Conservation (phyloP, 2,797 vertebrate species). For the Phaenicophaeus curvirostris region DNA sequence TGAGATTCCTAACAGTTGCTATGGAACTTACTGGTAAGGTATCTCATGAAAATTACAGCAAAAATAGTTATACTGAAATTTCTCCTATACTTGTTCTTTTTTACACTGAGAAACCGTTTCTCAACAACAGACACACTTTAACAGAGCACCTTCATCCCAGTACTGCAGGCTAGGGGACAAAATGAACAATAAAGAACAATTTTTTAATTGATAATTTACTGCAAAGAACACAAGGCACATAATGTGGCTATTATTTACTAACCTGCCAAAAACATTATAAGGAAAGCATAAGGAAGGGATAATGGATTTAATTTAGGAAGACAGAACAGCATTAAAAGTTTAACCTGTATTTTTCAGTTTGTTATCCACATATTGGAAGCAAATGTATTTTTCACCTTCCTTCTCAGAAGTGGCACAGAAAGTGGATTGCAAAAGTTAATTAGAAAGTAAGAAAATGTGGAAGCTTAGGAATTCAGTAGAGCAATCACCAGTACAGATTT, state of each 20-base stretch:
- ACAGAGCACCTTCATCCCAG: not conserved
- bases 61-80: not conserved
- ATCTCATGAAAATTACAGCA: not conserved
- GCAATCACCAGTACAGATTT: slow-evolving; percentile 7
- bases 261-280: not conserved
- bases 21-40: not conserved
- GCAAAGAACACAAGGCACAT: not conserved
- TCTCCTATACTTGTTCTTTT: not conserved
- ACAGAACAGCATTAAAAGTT: not conserved
- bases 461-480: slow-evolving; percentile 26
- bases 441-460: slow-evolving; percentile 54
- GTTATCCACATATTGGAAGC: not conserved
- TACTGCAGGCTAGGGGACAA: not conserved
- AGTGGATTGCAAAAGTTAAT: slow-evolving; percentile 44
- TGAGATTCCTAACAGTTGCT: not conserved
- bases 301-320: not conserved
- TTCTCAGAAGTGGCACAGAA: not conserved
- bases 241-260: not conserved
- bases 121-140: not conserved
- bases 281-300: not conserved
- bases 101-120: slow-evolving; percentile 1
- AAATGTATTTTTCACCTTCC: not conserved
- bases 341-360: not conserved
- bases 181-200: not conserved
- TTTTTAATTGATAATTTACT: not conserved